A percentile compares a stretch with the other conserved stretches of the same genome.
These are phyloP conservation scores for Anoplopoma fimbria DNA, from an alignment of 2,113 vertebrate genomes.

Conservation along the genomic window DNA sequence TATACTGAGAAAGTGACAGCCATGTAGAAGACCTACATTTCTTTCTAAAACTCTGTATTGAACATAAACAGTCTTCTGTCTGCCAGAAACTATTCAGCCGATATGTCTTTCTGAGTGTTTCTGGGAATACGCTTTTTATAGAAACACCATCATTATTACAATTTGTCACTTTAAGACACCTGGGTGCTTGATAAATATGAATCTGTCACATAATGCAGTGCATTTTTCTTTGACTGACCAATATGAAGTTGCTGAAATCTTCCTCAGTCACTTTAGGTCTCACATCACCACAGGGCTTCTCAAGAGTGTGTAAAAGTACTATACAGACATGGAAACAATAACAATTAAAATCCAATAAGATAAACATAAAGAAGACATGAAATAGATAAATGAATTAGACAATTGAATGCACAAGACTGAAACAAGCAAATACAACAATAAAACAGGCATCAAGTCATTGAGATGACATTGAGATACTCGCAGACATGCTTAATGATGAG, in stretches of 20 bases:
- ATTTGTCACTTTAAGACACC: slow-evolving; percentile 27
- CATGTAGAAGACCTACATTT: not conserved
- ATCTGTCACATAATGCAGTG: slow-evolving; percentile 16
- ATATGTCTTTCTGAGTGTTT: not conserved
- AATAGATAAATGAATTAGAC: slow-evolving; percentile 42
- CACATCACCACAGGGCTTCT: not conserved
- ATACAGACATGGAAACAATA: slow-evolving; percentile 13
- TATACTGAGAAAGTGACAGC: not conserved
- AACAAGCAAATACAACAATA: slow-evolving; percentile 41
- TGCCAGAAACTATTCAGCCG: not conserved
- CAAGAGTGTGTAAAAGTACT: not conserved
- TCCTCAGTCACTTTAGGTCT: not conserved
- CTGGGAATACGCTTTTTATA: slow-evolving; percentile 16
- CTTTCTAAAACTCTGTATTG: not conserved
- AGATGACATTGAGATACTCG: slow-evolving; percentile 52
- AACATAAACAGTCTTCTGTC: not conserved
- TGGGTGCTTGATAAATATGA: slow-evolving; percentile 39
- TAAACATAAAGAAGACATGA: slow-evolving; percentile 25
- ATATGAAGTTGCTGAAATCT: slow-evolving; percentile 4
- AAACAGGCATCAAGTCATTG: slow-evolving; percentile 53
- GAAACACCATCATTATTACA: slow-evolving; percentile 39
- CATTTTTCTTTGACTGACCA: slow-evolving; percentile 43
- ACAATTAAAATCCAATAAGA: slow-evolving; percentile 35
- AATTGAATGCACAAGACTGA: slow-evolving; percentile 14
- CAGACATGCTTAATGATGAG: slow-evolving; percentile 64